These are phyloP conservation scores for Phalera bucephala DNA, from an alignment of 2,888 invertebrate species.

Conservation along the genomic window DNA sequence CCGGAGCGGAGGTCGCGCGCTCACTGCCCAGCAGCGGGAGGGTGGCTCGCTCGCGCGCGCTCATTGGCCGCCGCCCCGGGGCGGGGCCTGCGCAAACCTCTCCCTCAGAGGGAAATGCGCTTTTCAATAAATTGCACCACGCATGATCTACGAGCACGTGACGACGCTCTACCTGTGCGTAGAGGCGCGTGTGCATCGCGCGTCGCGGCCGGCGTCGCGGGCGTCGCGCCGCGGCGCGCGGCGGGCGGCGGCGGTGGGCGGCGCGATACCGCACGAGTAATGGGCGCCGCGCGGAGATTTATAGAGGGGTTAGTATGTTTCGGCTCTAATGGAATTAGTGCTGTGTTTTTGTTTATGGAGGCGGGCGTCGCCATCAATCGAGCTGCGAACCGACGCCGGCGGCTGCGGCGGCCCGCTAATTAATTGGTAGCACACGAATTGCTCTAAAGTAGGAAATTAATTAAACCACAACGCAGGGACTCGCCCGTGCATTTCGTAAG, in stretches of 20 bases:
- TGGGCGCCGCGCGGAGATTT: slow-evolving; percentile 54
- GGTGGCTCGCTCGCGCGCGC: slow-evolving; percentile 25
- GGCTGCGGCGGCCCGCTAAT: slow-evolving; percentile 33
- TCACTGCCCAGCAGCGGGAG: slow-evolving; percentile 42
- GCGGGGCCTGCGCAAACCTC: slow-evolving; percentile 15
- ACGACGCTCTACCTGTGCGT: slow-evolving; percentile 8
- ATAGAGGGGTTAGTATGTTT: slow-evolving; percentile 52
- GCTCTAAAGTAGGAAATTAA: slow-evolving; percentile 32
- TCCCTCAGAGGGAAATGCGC: slow-evolving; percentile 37
- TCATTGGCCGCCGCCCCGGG: slow-evolving; percentile 25
- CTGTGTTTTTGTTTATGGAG: slow-evolving; percentile 55
- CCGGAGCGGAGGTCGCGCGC: slow-evolving; percentile 47
- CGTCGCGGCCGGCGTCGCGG: slow-evolving; percentile 1
- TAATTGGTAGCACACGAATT: slow-evolving; percentile 39
- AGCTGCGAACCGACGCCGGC: slow-evolving; percentile 13
- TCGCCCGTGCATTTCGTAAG: not conserved
- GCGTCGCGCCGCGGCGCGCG: slow-evolving; percentile 8
- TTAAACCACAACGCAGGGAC: slow-evolving; percentile 6
- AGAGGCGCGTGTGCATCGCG: slow-evolving; percentile 16
- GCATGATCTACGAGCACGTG: slow-evolving; percentile 21
- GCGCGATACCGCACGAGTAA: slow-evolving; percentile 41
- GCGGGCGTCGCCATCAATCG: slow-evolving; percentile 35
- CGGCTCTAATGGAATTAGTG: slow-evolving; percentile 68
- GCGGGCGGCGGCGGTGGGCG: slow-evolving; percentile 21
- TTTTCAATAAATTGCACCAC: slow-evolving; percentile 48